A percentile compares a stretch with the other conserved stretches of the same genome.
These are phyloP conservation scores for Gortyna flavago DNA, from an alignment of 2,888 invertebrate genomes.

Conservation along the genomic window DNA sequence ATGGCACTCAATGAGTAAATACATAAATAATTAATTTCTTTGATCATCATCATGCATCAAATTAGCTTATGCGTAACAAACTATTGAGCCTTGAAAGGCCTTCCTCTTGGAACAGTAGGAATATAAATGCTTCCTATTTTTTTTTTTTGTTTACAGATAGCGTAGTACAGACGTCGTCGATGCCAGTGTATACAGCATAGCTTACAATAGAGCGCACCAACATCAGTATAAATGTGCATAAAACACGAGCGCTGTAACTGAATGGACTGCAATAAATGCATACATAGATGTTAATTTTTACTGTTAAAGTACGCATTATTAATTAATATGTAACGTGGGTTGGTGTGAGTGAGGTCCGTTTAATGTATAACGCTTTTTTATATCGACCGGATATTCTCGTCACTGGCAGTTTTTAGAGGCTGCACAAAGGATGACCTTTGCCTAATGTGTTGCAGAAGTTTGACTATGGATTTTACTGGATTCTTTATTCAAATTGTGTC, in stretches of 20 bases:
- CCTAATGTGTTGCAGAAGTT: constrained; percentile 32
- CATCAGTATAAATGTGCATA: constrained; percentile 76
- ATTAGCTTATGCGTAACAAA: background rate
- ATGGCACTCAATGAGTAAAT: background rate
- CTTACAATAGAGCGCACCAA: constrained; percentile 81
- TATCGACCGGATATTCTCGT: constrained; percentile 68
- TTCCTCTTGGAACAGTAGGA: background rate
- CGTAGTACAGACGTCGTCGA: constrained; percentile 77
- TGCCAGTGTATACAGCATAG: constrained; percentile 83
- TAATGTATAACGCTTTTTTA: constrained; percentile 80
- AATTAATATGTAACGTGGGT: constrained; percentile 79
- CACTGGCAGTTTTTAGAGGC: constrained; percentile 72
- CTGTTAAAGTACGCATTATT: constrained; percentile 81
- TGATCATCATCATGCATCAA: background rate
- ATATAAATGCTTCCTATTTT: constrained; percentile 41
- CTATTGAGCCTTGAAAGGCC: background rate
- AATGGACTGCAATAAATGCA: constrained; percentile 83
- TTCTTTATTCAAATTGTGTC: constrained; percentile 56
- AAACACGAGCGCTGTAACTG: constrained; percentile 77
- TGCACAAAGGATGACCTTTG: constrained; percentile 52
- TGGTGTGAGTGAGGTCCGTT: constrained; percentile 83
- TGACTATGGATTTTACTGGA: constrained; percentile 61
- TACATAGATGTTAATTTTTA: constrained; percentile 84
- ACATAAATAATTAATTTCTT: too few relatives aligned
- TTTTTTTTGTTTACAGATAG: constrained; percentile 77